Conservation (phyloP, 2,888 invertebrate genomes). For the Melipona beecheii region DNA sequence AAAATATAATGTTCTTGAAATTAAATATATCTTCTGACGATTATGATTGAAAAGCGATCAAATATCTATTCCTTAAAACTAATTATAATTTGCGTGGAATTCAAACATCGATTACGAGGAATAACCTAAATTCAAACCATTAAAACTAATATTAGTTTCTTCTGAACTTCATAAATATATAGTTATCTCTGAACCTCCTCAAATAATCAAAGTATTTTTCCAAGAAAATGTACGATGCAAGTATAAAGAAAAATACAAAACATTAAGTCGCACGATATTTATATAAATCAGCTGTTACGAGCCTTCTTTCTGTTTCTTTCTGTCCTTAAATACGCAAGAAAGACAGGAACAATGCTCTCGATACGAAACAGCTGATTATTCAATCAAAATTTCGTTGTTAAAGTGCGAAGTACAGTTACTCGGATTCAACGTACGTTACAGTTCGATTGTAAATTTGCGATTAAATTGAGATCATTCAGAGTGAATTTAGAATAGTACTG, state of each 20-base stretch:
- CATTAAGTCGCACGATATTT: not conserved
- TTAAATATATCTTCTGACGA: not conserved
- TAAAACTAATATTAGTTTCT: not conserved
- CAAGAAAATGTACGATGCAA: not conserved
- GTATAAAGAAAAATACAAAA: not conserved
- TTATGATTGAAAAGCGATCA: no score
- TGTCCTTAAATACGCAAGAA: not conserved
- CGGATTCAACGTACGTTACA: not conserved
- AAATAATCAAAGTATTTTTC: not conserved
- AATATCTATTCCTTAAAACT: not conserved
- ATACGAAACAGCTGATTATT: conserved; percentile 29
- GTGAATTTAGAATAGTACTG: not conserved
- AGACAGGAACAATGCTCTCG: not conserved
- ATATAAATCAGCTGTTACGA: not conserved
- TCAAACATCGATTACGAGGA: not conserved
- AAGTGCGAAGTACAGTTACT: conserved; percentile 8
- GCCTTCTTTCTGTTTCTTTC: not conserved
- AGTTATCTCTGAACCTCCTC: not conserved
- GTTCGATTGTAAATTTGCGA: not conserved
- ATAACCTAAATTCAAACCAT: not conserved
- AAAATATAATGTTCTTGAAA: not conserved
- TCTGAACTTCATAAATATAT: not conserved
- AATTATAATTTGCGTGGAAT: not conserved
- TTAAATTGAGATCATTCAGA: not conserved
- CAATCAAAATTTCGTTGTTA: not conserved